Conservation (phyloP, 2,113 vertebrate genomes). For the zebrafish (Danio rerio) region GRCz12tu NC_133193.1:6078501-6079000, state of each 20-base stretch:
- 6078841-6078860: neutral
- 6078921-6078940: neutral
- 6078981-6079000: neutral
- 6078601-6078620: neutral
- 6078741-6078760: neutral
- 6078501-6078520: neutral
- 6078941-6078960: constrained; percentile 14
- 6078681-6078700: constrained; percentile 2
- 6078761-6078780: neutral
- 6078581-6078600: neutral
- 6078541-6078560: neutral
- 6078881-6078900: no score
- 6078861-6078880: neutral
- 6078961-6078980: constrained; percentile 7
- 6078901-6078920: no score
- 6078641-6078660: neutral
- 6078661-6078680: constrained; percentile 3
- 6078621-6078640: neutral
- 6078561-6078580: no score
- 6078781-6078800: constrained; percentile 16
- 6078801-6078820: constrained; percentile 1
- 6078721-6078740: neutral
- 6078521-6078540: neutral
- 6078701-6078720: constrained; percentile 17
- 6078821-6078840: neutral